Evolutionary conservation across 2,797 vertebrate genomes (phyloP), one percentile per base, ranked within the genome.

Genomic region (Octomys mimax): DNA sequence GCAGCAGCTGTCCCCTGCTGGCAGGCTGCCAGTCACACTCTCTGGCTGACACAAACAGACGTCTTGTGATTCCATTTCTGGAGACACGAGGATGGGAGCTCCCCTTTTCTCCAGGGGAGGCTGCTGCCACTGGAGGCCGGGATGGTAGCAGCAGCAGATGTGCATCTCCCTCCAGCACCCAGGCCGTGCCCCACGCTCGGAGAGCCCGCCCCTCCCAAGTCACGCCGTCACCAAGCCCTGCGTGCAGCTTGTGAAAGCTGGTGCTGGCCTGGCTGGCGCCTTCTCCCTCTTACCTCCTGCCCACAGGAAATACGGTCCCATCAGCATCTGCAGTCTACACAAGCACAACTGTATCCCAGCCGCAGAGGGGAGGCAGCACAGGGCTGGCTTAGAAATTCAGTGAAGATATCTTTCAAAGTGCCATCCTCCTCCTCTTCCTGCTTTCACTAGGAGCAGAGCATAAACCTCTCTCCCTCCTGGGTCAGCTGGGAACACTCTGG

Each of bases 11-110:
- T 61, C 42, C 87, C 73, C 61, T 0, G 1, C 68, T 59, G 49
- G 83, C 83, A 81, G 19, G 49, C 36, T 24, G 42, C 85, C 92
- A 5, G 5, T 46, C 71, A 21, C 79, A n/a, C 52, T 80, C 52
- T 57, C 46, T 13, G 49, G 52, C 84, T 88, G 93, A 54, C 68
- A 89, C 89, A 84, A 68, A 86, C 91, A 84, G 82, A 75, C 22
- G 28, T 46, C 36, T 79, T 42, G 22, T 54, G 59, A 78, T 26
- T 5, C n/a, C 70, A 46, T 57, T 24, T 4, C 36, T 10, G 31
- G 39, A 70, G 46, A 1, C 62, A 68, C 93, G 36, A 89, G 87
- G 73, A 83, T 61, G 1, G 0, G 0, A 8, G 33, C 39, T 81
- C 42, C 78, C 68, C 26, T 14, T 52, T 61, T 61, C 90, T 95